These are phyloP conservation scores for Smithornis capensis DNA, from an alignment of 2,113 vertebrate species.

Conservation along the genomic window DNA sequence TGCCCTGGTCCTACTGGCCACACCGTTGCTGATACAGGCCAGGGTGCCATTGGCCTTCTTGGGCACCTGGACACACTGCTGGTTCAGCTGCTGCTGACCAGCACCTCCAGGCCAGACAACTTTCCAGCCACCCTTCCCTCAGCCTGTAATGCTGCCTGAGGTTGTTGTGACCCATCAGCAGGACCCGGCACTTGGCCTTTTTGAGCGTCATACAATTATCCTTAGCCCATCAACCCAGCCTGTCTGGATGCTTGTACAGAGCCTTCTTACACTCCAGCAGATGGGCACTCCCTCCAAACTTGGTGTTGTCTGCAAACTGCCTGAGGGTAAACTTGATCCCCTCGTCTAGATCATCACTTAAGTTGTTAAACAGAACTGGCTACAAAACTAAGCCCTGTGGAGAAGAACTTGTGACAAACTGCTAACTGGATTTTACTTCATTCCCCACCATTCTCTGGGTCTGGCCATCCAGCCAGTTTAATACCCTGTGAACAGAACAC, in stretches of 20 bases:
- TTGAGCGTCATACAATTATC: fast-evolving
- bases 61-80: background rate
- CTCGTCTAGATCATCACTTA: background rate
- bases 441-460: background rate
- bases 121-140: background rate
- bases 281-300: fast-evolving
- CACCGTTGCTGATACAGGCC: background rate
- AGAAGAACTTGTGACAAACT: fast-evolving
- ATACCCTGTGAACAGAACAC: background rate
- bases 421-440: background rate
- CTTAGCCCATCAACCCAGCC: fast-evolving
- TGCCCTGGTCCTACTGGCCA: background rate
- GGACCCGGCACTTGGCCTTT: background rate
- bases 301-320: background rate
- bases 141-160: background rate
- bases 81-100: fast-evolving
- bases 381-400: background rate
- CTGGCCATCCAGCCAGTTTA: background rate
- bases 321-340: background rate
- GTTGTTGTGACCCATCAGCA: background rate
- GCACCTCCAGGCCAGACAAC: background rate
- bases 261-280: background rate
- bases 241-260: background rate
- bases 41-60: background rate
- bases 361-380: background rate